phyloP scores from a whole-genome alignment of 2,797 vertebrate species.

The Pangasius mekongensis region DNA sequence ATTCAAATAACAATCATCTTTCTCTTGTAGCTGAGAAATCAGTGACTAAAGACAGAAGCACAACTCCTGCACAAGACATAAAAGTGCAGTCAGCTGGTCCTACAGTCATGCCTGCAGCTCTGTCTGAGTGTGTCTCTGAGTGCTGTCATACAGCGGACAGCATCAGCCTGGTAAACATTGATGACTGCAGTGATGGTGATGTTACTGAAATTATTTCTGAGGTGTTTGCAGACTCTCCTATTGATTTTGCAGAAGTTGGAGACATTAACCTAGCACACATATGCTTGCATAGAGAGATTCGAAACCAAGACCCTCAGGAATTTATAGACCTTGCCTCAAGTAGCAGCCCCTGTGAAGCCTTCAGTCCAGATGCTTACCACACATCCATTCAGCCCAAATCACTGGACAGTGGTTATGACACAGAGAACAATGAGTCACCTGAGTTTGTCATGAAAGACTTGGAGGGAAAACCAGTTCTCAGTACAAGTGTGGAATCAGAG shows the following conservation, averaged over 20 bases:
- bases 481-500: slow-evolving; percentile 63
- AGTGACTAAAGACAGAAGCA: slow-evolving; percentile 62
- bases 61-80: slow-evolving; percentile 51
- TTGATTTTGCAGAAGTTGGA: slow-evolving; percentile 74
- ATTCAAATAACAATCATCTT: slow-evolving; percentile 54
- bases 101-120: slow-evolving; percentile 65
- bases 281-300: slow-evolving; percentile 78
- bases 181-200: slow-evolving; percentile 80
- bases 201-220: slow-evolving; percentile 81
- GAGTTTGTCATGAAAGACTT: slow-evolving; percentile 90
- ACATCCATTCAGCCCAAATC: slow-evolving; percentile 83
- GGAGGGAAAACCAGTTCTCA: slow-evolving; percentile 71
- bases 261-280: slow-evolving; percentile 73
- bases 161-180: slow-evolving; percentile 70
- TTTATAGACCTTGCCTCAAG: slow-evolving; percentile 82
- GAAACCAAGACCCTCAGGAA: slow-evolving; percentile 78
- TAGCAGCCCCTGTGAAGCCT: slow-evolving; percentile 77
- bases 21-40: slow-evolving; percentile 59
- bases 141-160: slow-evolving; percentile 57
- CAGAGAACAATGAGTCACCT: slow-evolving; percentile 94
- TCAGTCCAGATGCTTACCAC: slow-evolving; percentile 75
- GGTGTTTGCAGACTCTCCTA: slow-evolving; percentile 80
- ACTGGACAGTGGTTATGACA: slow-evolving; percentile 95
- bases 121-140: slow-evolving; percentile 56
- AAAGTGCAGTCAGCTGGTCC: slow-evolving; percentile 56